Evolutionary conservation across 2,888 invertebrate genomes (phyloP).

Genomic region (Drosophila formosana): DNA sequence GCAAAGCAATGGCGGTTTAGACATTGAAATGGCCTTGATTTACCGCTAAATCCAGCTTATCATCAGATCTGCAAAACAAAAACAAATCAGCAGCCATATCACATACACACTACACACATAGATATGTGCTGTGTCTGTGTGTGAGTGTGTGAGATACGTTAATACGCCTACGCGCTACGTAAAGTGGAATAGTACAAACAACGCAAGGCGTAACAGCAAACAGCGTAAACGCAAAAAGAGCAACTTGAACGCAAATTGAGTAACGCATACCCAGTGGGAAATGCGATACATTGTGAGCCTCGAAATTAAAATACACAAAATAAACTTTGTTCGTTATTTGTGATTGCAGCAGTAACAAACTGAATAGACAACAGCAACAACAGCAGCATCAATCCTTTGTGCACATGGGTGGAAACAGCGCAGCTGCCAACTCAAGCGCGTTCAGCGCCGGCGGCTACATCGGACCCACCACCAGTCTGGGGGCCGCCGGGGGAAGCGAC

Average conservation of each 20-base stretch:
- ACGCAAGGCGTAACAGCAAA: slow-evolving; percentile 26
- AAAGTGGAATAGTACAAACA: slow-evolving; percentile 43
- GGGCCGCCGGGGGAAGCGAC: slow-evolving; percentile 72
- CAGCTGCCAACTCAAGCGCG: slow-evolving; percentile 70
- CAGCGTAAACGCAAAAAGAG: slow-evolving; percentile 28
- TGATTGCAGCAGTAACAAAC: slow-evolving; percentile 39
- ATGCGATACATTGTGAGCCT: neutral
- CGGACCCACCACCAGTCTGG: slow-evolving; percentile 78
- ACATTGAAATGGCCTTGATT: slow-evolving; percentile 36
- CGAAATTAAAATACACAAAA: neutral
- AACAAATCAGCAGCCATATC: slow-evolving; percentile 56
- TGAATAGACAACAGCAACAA: slow-evolving; percentile 53
- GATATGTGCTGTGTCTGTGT: slow-evolving; percentile 11
- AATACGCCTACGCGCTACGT: slow-evolving; percentile 56
- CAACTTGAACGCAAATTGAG: slow-evolving; percentile 25
- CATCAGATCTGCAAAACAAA: slow-evolving; percentile 59
- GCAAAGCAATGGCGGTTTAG: slow-evolving; percentile 8
- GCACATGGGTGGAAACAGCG: slow-evolving; percentile 81
- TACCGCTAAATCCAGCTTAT: slow-evolving; percentile 44
- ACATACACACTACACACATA: slow-evolving; percentile 35
- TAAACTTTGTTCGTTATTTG: neutral
- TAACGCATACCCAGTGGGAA: neutral
- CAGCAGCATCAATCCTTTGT: slow-evolving; percentile 38
- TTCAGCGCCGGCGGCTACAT: slow-evolving; percentile 82
- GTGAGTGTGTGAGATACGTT: slow-evolving; percentile 50